A percentile compares a stretch with the other conserved stretches of the same genome.
These are phyloP conservation scores for Cephonodes hylas DNA, from an alignment of 2,888 invertebrate species.

Conservation along the genomic window DNA sequence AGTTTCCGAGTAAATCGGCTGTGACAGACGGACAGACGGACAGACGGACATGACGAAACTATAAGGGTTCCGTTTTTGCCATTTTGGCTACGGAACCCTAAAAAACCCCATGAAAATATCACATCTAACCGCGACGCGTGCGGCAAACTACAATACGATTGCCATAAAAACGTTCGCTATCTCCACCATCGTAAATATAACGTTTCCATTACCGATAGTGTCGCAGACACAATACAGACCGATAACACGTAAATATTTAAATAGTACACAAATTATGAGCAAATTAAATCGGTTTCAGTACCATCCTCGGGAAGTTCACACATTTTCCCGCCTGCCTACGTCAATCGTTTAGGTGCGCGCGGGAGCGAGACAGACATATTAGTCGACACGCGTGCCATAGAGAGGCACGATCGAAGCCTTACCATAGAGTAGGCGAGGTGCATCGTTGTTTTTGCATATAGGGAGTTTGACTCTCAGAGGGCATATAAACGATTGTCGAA, in stretches of 20 bases:
- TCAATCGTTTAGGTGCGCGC: conserved; percentile 49
- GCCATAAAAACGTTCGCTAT: too few relatives aligned
- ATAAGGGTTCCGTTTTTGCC: too few relatives aligned
- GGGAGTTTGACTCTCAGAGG: conserved; percentile 1
- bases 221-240: not conserved
- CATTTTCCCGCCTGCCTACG: conserved; percentile 55
- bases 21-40: too few relatives aligned
- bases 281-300: conserved; percentile 25
- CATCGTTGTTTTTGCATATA: not conserved
- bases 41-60: too few relatives aligned
- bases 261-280: conserved; percentile 2
- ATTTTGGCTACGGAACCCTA: too few relatives aligned
- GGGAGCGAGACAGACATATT: conserved; percentile 35
- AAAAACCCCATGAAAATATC: too few relatives aligned
- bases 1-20: too few relatives aligned
- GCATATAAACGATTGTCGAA: not conserved
- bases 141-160: too few relatives aligned
- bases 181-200: too few relatives aligned
- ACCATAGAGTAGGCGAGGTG: conserved; percentile 39
- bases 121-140: too few relatives aligned
- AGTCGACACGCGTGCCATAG: conserved; percentile 36
- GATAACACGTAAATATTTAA: not conserved
- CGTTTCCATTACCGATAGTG: not conserved
- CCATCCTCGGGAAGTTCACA: conserved; percentile 46
- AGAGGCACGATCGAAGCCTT: conserved; percentile 48